These are phyloP conservation scores for Epinephelus fuscoguttatus DNA, from an alignment of 2,113 vertebrate genomes.

Conservation along the genomic window DNA sequence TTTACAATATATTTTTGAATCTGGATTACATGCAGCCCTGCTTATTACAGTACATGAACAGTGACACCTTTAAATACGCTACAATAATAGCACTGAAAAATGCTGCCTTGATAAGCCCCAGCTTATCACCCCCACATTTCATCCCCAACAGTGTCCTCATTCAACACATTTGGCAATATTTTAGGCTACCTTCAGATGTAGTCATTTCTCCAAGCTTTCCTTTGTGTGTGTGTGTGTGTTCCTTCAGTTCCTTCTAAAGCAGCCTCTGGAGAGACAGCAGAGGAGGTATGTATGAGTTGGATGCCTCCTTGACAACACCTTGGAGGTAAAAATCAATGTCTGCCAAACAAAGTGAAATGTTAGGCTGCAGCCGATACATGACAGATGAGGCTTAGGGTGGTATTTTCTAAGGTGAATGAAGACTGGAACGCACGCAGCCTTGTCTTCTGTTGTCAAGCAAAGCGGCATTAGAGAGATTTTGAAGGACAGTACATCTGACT, in stretches of 20 bases:
- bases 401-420: constrained; percentile 77
- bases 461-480: constrained; percentile 68
- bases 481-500: constrained; percentile 75
- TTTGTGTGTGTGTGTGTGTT: constrained; percentile 36
- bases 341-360: constrained; percentile 83
- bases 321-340: constrained; percentile 83
- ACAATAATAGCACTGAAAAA: constrained; percentile 33
- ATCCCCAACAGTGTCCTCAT: constrained; percentile 42
- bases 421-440: constrained; percentile 64
- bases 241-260: constrained; percentile 55
- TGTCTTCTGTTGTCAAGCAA: constrained; percentile 75
- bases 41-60: constrained; percentile 18
- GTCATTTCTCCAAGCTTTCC: constrained; percentile 44
- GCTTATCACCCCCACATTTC: constrained; percentile 45
- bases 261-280: constrained; percentile 62
- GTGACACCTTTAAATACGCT: constrained; percentile 16
- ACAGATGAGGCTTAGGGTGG: constrained; percentile 75
- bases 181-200: constrained; percentile 47
- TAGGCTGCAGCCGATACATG: constrained; percentile 78
- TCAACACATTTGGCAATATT: constrained; percentile 50
- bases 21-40: constrained; percentile 33
- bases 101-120: constrained; percentile 30
- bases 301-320: constrained; percentile 80
- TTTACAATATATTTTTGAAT: constrained; percentile 33
- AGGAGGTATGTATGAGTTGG: constrained; percentile 70